A percentile compares a stretch with the other conserved stretches of the same genome.
These are phyloP conservation scores for Thalassarche chlororhynchos DNA, from an alignment of 2,113 vertebrate genomes.

Conservation along the genomic window DNA sequence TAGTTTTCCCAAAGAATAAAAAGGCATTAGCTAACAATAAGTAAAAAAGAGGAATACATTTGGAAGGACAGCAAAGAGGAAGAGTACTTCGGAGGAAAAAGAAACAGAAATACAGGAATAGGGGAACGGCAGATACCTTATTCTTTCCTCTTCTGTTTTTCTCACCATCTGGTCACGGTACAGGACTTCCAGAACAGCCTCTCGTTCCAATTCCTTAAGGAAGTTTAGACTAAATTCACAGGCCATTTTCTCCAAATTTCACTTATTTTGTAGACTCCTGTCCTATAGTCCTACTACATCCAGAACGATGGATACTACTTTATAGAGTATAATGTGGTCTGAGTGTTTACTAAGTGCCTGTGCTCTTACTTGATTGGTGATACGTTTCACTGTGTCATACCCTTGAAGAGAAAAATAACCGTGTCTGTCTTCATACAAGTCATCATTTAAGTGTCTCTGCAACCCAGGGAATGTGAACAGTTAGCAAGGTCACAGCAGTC, in stretches of 20 bases:
- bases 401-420: neutral
- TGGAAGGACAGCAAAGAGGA: neutral
- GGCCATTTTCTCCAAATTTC: conserved; percentile 51
- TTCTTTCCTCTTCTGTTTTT: conserved; percentile 82
- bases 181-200: conserved; percentile 87
- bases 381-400: neutral
- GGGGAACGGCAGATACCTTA: conserved; percentile 74
- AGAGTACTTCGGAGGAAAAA: neutral
- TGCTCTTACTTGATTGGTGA: neutral
- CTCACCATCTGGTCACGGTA: conserved; percentile 84
- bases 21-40: neutral
- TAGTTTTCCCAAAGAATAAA: neutral
- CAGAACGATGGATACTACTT: neutral
- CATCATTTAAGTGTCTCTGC: neutral
- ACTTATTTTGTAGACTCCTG: neutral
- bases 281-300: neutral
- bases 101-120: neutral
- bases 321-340: neutral
- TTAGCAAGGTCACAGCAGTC: neutral
- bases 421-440: neutral
- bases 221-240: conserved; percentile 77
- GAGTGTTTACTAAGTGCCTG: neutral
- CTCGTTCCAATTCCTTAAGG: conserved; percentile 82
- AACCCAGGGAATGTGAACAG: neutral
- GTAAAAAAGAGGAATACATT: neutral